Evolutionary conservation across 1,140 invertebrate species (phyloP).

Genomic region (Brachionus asplanchnoidis): DNA sequence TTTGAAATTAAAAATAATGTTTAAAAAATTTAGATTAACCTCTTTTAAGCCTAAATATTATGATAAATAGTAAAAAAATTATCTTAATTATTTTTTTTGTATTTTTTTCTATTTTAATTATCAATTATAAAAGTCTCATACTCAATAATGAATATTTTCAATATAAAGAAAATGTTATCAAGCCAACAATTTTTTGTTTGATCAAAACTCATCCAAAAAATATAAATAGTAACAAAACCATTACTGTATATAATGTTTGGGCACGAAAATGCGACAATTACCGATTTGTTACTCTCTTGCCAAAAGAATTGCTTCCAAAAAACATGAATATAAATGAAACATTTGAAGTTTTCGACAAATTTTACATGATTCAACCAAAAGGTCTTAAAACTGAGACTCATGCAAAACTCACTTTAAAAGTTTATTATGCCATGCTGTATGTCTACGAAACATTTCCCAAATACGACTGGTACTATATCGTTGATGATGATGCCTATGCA

Average conservation of each 20-base stretch:
- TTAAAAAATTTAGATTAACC: too few relatives aligned
- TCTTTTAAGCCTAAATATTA: too few relatives aligned
- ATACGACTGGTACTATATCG: conserved; percentile 84
- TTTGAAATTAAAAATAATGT: too few relatives aligned
- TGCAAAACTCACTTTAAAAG: neutral
- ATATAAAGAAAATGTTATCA: neutral
- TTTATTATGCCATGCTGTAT: neutral
- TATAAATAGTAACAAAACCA: neutral
- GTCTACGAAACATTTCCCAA: conserved; percentile 59
- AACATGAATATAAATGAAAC: neutral
- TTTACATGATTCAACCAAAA: conserved; percentile 23
- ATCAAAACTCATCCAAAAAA: conserved; percentile 8
- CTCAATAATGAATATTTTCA: too few relatives aligned
- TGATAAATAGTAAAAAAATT: too few relatives aligned
- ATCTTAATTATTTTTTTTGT: too few relatives aligned
- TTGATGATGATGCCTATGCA: conserved; percentile 84
- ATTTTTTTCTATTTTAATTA: too few relatives aligned
- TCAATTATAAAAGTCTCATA: too few relatives aligned
- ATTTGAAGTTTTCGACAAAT: neutral
- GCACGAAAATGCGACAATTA: neutral
- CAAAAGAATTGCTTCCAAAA: neutral
- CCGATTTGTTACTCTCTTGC: neutral
- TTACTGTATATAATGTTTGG: neutral
- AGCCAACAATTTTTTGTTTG: neutral
- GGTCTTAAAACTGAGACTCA: neutral